Base-by-base conservation (phyloP, 2,797 vertebrate genomes). In the Lerista edwardsae region DNA sequence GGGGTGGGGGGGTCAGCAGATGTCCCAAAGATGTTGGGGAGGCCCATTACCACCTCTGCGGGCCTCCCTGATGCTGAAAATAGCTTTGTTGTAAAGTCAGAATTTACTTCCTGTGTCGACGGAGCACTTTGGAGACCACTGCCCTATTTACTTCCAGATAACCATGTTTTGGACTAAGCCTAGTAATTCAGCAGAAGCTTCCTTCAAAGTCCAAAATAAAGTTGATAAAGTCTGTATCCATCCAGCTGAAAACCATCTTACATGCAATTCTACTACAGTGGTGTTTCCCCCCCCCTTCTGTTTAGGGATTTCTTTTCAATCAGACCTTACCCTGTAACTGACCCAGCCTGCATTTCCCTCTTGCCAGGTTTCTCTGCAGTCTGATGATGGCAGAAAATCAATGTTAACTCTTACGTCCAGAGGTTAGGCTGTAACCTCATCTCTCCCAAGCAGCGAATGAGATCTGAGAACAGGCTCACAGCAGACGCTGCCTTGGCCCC, bases 401-500 rank as follows among this genome's bases (percentile, higher is more conserved):
- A 55, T 88, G 83, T 61, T 34, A 57, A 0, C 44, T 88, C 12
- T 6, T 11, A 0, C 64, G 81, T 67, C n/a, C 55, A 73, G 55
- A 72, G 72, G 31, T 74, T 31, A 0, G 39, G 44, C 29, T 76
- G 15, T 15, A 31, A 51, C n/a, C 67, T 64, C 77, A 74, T 64
- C 82, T 57, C 41, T 51, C 27, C 31, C 76, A 17, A 29, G 34
- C 39, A 47, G 27, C 80, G 71, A 3, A 0, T 0, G 34, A 81
- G 21, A 15, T 61, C 68, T 89, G 88, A 64, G 15, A 61, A 73
- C 79, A 85, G 80, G 62, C 55, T 19, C 44, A 12, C 3, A 17
- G 79, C 76, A 78, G 84, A 65, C 9, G 10, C 1, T 75, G 80
- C 12, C 79, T 91, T 81, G 79, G 84, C 78, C 89, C 86, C 75